Conservation (phyloP, 2,113 vertebrate genomes). For the Esox niger region DNA sequence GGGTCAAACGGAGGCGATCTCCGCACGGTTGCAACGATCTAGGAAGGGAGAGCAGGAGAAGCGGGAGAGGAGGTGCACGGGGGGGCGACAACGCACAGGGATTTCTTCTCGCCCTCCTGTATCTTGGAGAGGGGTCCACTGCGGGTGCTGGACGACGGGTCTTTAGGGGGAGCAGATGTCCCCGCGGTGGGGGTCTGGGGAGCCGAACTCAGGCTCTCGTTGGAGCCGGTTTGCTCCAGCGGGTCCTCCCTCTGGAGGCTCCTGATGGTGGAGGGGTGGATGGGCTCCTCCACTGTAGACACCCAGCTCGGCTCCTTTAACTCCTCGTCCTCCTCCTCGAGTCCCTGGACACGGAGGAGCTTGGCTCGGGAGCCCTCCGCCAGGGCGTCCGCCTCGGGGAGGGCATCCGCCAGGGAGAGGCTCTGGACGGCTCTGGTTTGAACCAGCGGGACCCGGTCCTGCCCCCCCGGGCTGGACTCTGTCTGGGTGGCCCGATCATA, state of each 20-base stretch:
- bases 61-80: background rate
- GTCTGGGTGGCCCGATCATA: conserved; percentile 71
- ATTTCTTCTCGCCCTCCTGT: conserved; percentile 53
- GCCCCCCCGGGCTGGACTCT: conserved; percentile 34
- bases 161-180: conserved; percentile 37
- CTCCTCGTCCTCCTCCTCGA: conserved; percentile 50
- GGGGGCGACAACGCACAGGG: conserved; percentile 62
- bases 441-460: conserved; percentile 24
- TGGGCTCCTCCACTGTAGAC: conserved; percentile 62
- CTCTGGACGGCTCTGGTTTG: conserved; percentile 42
- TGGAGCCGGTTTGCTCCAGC: conserved; percentile 59
- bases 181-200: conserved; percentile 30
- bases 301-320: conserved; percentile 57
- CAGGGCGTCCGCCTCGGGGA: conserved; percentile 30
- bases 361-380: conserved; percentile 37
- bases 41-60: conserved; percentile 1
- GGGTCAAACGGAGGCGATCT: conserved; percentile 23
- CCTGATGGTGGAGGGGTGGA: conserved; percentile 53
- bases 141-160: conserved; percentile 50
- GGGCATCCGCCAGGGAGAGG: conserved; percentile 68
- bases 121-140: conserved; percentile 56
- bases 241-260: conserved; percentile 64
- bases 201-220: conserved; percentile 53
- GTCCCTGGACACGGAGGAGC: conserved; percentile 45
- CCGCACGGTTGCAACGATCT: conserved; percentile 45